Conservation (phyloP, 2,888 invertebrate species). For the Drosophila monieri region DNA sequence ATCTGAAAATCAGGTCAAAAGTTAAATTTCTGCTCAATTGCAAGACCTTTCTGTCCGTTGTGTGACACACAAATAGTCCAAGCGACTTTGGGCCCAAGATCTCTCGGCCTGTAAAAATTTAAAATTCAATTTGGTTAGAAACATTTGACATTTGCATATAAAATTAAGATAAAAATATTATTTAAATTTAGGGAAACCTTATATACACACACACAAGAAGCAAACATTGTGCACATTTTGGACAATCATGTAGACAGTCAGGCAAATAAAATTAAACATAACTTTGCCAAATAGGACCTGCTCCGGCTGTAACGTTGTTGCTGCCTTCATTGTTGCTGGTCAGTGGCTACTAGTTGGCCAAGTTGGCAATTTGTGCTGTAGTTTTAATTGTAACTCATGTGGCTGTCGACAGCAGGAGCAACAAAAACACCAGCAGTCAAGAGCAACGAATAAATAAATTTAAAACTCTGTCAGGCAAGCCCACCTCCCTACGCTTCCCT, state of each 20-base stretch:
- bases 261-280: constrained; percentile 63
- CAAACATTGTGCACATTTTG: constrained; percentile 15
- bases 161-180: constrained; percentile 66
- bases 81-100: constrained; percentile 27
- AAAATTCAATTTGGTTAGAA: constrained; percentile 60
- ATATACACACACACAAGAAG: constrained; percentile 3
- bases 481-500: not conserved
- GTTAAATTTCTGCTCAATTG: constrained; percentile 68
- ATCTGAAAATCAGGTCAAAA: constrained; percentile 27
- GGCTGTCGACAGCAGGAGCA: constrained; percentile 44
- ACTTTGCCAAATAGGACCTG: constrained; percentile 52
- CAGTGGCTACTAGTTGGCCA: constrained; percentile 42
- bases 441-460: constrained; percentile 57
- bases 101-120: constrained; percentile 40
- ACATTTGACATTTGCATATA: constrained; percentile 71
- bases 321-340: constrained; percentile 20
- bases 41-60: constrained; percentile 32
- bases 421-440: constrained; percentile 27
- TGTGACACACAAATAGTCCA: constrained; percentile 25
- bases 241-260: constrained; percentile 32
- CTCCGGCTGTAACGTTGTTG: constrained; percentile 28
- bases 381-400: constrained; percentile 72
- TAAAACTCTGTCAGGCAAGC: constrained; percentile 45
- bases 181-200: constrained; percentile 44
- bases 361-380: constrained; percentile 58